Evolutionary conservation across 2,797 vertebrate species (phyloP), one percentile per base, ranked within the genome.

Genomic region (Acrossocheilus wenchowensis): DNA sequence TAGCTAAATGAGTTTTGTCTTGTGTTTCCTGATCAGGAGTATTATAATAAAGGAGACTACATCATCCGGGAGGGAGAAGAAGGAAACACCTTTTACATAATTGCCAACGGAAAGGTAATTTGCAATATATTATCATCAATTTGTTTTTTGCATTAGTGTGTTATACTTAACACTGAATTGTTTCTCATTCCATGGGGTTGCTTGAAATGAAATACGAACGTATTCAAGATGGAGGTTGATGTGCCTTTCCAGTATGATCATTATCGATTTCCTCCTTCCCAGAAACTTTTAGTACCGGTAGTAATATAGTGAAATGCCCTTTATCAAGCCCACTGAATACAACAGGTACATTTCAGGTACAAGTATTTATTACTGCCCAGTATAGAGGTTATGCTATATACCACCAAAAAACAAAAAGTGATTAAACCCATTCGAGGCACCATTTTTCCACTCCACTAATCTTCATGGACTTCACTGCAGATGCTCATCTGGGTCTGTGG

Each of bases 51-150:
- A 91, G 96, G 95, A 73, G 97, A 98, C 92, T 97, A 96, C 64
- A 92, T 98, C 92, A 98, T 99, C 91, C 94, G 97, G 64, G 96
- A 99, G 92, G 97, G 97, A 62, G 97, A 98, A 88, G 97, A 97
- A 92, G 97, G 97, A 87, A 97, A 95, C 87, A 98, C 97, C 19
- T 98, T 99, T 92, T 99, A 97, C 94, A 97, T 99, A 90, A 97
- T 98, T 89, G 95, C 97, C 30, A 97, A 97, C 93, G 97, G 98
- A 92, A 97, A 96, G 97, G 97, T 98, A 95, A 95, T 64, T 19
- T 81, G 26, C 73, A 34, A 48, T 43, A 8, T 45, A 81, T 36
- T 75, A 39, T 50, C n/a, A 60, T 72, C 66, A 78, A 0, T 15
- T 84, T 14, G 8, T 77, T 39, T 54, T 41, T 9, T 50, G 45